phyloP scores from a whole-genome alignment of 2,888 invertebrate genomes.

The Bombylius major region DNA sequence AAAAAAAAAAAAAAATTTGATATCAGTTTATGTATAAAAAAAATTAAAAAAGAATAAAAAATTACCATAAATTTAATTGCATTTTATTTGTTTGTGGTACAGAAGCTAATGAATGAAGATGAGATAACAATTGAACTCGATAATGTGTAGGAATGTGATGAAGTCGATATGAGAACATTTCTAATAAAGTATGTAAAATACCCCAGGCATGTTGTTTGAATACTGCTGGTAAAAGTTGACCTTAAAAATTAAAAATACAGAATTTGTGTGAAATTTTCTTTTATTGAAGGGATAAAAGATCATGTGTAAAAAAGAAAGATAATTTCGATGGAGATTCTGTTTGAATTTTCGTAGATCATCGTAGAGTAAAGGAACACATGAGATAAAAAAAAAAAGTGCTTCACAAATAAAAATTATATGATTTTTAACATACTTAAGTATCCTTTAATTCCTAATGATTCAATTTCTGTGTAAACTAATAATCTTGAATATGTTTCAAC shows the following conservation, averaged over 20 bases:
- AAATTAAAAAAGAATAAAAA: slow-evolving; percentile 10
- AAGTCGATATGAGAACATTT: slow-evolving; percentile 93
- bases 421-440: slow-evolving; percentile 61
- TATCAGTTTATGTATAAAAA: neutral
- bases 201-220: slow-evolving; percentile 91
- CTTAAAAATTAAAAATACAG: slow-evolving; percentile 32
- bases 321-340: neutral
- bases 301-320: slow-evolving; percentile 13
- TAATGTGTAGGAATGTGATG: slow-evolving; percentile 96
- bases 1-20: neutral
- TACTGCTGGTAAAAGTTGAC: slow-evolving; percentile 78
- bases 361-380: neutral
- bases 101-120: slow-evolving; percentile 80
- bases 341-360: neutral
- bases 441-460: slow-evolving; percentile 91
- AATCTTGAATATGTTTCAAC: slow-evolving; percentile 91
- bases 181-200: slow-evolving; percentile 84
- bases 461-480: slow-evolving; percentile 91
- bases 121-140: slow-evolving; percentile 79
- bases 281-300: no score
- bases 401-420: no score
- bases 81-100: slow-evolving; percentile 92
- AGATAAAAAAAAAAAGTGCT: neutral
- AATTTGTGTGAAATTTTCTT: neutral
- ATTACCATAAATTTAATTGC: slow-evolving; percentile 79